A percentile compares a stretch with the other conserved stretches of the same genome.
Evolutionary conservation across 2,888 invertebrate species (phyloP).

Genomic region (Aphidoletes aphidimyza): DNA sequence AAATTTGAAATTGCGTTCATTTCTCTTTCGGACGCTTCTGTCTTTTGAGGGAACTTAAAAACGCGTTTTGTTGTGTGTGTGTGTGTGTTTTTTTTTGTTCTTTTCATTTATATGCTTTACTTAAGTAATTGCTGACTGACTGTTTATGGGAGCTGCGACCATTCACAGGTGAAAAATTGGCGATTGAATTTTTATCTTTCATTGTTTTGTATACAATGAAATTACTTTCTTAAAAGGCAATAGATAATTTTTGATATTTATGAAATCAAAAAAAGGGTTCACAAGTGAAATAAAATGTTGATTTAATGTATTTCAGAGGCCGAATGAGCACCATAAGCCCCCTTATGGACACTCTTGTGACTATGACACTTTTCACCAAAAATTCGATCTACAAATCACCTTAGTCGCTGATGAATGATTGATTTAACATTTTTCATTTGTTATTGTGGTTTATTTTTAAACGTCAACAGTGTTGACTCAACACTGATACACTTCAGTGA

Average conservation of each 20-base stretch:
- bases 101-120: background rate
- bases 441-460: no score
- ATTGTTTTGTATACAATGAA: background rate
- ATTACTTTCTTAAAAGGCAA: no score
- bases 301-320: background rate
- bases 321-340: no score
- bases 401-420: background rate
- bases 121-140: conserved; percentile 49
- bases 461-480: no score
- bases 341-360: no score
- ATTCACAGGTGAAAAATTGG: background rate
- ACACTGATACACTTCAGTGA: background rate
- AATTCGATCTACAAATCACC: background rate
- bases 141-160: background rate
- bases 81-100: background rate
- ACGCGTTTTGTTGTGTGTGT: background rate
- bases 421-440: no score
- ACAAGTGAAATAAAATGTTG: background rate
- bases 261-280: no score
- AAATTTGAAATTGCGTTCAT: background rate
- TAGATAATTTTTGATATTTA: no score
- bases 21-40: background rate
- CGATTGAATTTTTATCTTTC: background rate
- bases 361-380: no score
- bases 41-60: background rate